Evolutionary conservation across 2,113 vertebrate species (phyloP).

Genomic region (Alexandromys fortis): DNA sequence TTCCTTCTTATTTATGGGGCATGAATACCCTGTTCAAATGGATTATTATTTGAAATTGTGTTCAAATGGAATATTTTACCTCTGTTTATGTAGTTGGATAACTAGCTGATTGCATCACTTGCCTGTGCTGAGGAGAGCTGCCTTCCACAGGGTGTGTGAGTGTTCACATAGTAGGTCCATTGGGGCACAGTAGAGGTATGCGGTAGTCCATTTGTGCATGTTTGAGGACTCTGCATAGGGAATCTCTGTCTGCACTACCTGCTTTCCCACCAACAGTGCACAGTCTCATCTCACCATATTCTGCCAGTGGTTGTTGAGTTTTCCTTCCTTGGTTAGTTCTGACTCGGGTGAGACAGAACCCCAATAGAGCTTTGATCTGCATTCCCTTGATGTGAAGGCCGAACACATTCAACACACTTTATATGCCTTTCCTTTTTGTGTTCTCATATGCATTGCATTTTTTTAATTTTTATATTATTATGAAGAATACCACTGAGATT

Average conservation of each 20-base stretch:
- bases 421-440: background rate
- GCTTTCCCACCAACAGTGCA: background rate
- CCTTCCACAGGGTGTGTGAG: background rate
- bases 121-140: background rate
- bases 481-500: background rate
- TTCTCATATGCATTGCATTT: background rate
- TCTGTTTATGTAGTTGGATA: background rate
- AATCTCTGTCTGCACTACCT: no score
- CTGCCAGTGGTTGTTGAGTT: no score
- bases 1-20: background rate
- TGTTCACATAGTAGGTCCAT: background rate
- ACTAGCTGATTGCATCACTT: background rate
- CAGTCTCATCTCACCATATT: background rate
- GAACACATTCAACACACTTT: background rate
- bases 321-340: background rate
- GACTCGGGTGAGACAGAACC: background rate
- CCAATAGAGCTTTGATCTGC: background rate
- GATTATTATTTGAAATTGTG: background rate
- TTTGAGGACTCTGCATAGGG: background rate
- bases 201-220: background rate
- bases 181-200: no score
- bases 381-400: background rate
- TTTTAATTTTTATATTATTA: no score
- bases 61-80: background rate
- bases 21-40: background rate